Base-by-base conservation (phyloP, 2,113 vertebrate species). In the Stictonetta naevosa region DNA sequence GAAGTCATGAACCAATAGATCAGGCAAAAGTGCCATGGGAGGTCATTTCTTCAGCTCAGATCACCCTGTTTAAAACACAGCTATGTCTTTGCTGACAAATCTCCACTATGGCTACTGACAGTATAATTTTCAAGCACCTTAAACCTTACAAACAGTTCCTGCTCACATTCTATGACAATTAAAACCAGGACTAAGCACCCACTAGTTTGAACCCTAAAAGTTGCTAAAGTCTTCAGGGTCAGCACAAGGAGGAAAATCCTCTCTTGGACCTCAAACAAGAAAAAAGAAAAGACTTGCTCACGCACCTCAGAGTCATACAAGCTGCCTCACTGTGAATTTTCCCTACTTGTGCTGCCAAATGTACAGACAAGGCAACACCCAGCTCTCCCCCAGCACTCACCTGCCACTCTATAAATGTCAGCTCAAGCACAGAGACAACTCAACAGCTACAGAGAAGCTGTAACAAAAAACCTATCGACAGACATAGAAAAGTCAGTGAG, bases 361-460 rank as follows among this genome's bases (percentile, higher is more conserved):
- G 1, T 34, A 8, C 14, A 83, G 44, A 33, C 18, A 82, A 75
- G 20, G 34, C 60, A 78, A 78, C 34, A 78, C 21, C 36, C 55
- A 42, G 7, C 31, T 83, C 59, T 73, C 22, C 22, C 21, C 4
- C 18, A 34, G 15, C 10, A 29, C 38, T 93, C 46, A 21, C 26
- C 17, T 64, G 15, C 15, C 29, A 78, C 62, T 78, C 48, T 28
- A 17, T 72, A 93, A 93, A 78, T 3, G 15, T 90, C 75, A 90
- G 23, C 18, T 71, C 0, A 0, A 38, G 42, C 22, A 31, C 0
- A 0, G 48, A 85, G 62, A 48, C 28, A 87, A 26, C 25, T 25
- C 46, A 78, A 5, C 17, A 78, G 52, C 50, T 80, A 4, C 0
- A 3, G 36, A 83, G 52, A 31, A 94, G 22, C 31, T 71, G 8